A percentile compares a stretch with the other conserved stretches of the same genome.
phyloP scores from a whole-genome alignment of 1,140 invertebrate species.

The Cyphomyrmex costatus region DNA sequence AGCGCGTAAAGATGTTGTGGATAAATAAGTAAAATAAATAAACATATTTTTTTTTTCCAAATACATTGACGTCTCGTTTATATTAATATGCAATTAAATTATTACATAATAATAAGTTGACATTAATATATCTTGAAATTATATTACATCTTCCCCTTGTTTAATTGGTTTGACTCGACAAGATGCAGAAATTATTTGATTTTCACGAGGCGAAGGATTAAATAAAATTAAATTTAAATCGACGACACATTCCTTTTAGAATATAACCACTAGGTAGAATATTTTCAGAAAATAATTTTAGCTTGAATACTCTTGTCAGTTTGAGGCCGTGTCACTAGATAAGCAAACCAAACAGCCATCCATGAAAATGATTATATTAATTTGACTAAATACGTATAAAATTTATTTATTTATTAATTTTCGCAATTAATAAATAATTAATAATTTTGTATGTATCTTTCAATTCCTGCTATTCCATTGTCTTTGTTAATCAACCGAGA shows the following conservation, averaged over 20 bases:
- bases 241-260: constrained; percentile 26
- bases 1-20: not conserved
- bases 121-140: constrained; percentile 4
- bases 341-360: constrained; percentile 4
- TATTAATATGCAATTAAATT: not conserved
- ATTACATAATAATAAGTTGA: not conserved
- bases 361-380: constrained; percentile 25
- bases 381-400: constrained; percentile 10
- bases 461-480: not conserved
- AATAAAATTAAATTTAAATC: constrained; percentile 42
- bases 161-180: constrained; percentile 8
- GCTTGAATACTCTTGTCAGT: constrained; percentile 10
- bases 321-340: not conserved
- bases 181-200: constrained; percentile 25
- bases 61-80: not conserved
- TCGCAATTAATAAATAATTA: constrained; percentile 13
- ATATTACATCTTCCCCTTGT: not conserved
- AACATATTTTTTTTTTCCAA: not conserved
- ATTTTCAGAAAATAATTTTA: constrained; percentile 52
- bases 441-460: not conserved
- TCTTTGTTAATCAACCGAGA: not conserved
- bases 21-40: constrained; percentile 20
- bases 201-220: not conserved
- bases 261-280: not conserved
- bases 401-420: not conserved